phyloP scores from a whole-genome alignment of 2,888 invertebrate genomes.

The Aethes cnicana region DNA sequence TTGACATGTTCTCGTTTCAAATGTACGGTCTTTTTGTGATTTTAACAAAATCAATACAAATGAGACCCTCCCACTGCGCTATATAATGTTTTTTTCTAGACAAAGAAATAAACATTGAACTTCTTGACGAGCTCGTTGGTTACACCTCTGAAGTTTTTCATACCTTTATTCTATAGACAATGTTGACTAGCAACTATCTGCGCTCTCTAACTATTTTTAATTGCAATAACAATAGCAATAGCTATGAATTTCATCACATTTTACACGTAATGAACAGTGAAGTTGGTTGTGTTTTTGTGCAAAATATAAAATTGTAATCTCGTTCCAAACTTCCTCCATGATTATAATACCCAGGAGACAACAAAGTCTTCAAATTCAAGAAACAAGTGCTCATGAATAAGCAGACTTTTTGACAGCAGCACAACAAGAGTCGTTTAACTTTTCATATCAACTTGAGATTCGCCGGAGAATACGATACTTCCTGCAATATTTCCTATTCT shows the following conservation, averaged over 20 bases:
- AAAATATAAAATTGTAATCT: slow-evolving; percentile 45
- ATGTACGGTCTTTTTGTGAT: slow-evolving; percentile 24
- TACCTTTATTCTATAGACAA: too few species aligned
- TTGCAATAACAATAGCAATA: too few species aligned
- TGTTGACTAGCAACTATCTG: too few species aligned
- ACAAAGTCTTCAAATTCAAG: slow-evolving; percentile 45
- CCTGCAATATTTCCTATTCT: slow-evolving; percentile 9
- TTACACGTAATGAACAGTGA: slow-evolving; percentile 4
- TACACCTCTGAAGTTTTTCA: too few species aligned
- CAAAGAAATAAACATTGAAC: too few species aligned
- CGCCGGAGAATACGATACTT: slow-evolving; percentile 20
- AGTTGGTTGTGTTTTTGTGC: slow-evolving; percentile 1
- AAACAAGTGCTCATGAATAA: slow-evolving; percentile 43
- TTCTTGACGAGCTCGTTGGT: too few species aligned
- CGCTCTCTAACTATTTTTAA: too few species aligned
- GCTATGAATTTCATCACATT: slow-evolving; percentile 9
- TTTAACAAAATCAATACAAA: slow-evolving; percentile 14
- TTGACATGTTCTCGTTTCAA: slow-evolving; percentile 35
- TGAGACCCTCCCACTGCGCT: too few species aligned
- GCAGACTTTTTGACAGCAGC: slow-evolving; percentile 59
- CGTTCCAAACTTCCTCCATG: slow-evolving; percentile 40
- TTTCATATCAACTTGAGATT: slow-evolving; percentile 54
- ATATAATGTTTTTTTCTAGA: too few species aligned
- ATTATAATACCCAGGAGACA: slow-evolving; percentile 46
- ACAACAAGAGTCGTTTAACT: slow-evolving; percentile 66